Evolutionary conservation across 2,113 vertebrate genomes (phyloP).

Genomic region (Girardinichthys multiradiatus): DNA sequence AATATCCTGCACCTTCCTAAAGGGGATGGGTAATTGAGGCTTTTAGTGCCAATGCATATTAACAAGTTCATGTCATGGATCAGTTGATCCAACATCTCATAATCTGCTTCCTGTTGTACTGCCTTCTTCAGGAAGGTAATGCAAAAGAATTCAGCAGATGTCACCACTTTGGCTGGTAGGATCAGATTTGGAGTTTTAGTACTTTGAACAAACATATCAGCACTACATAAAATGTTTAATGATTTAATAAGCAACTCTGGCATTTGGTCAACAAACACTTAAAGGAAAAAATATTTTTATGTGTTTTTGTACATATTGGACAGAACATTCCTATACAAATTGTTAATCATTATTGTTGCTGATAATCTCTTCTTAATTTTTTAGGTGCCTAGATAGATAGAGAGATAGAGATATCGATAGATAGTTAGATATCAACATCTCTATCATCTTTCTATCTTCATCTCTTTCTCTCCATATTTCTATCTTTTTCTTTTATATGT

Average conservation of each 20-base stretch:
- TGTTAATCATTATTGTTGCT: too few relatives aligned
- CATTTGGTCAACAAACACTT: background rate
- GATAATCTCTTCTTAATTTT: too few relatives aligned
- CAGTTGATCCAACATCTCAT: background rate
- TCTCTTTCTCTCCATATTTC: too few relatives aligned
- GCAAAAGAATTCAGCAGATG: background rate
- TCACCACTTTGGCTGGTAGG: background rate
- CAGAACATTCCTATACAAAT: too few relatives aligned
- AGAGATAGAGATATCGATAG: too few relatives aligned
- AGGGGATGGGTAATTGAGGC: conserved; percentile 3
- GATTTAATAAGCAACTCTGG: background rate
- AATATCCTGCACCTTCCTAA: conserved; percentile 1
- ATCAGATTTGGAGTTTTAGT: background rate
- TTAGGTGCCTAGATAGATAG: too few relatives aligned
- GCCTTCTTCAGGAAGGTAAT: background rate
- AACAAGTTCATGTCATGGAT: conserved; percentile 21
- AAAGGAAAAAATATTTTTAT: background rate
- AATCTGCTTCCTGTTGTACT: background rate
- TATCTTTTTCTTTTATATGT: too few relatives aligned
- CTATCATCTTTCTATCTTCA: too few relatives aligned
- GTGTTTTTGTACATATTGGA: too few relatives aligned
- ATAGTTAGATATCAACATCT: too few relatives aligned
- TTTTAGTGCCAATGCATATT: conserved; percentile 5
- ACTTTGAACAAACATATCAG: background rate
- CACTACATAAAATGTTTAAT: background rate